Conservation (phyloP, 2,797 vertebrate genomes). For the Eidolon dupreanum region DNA sequence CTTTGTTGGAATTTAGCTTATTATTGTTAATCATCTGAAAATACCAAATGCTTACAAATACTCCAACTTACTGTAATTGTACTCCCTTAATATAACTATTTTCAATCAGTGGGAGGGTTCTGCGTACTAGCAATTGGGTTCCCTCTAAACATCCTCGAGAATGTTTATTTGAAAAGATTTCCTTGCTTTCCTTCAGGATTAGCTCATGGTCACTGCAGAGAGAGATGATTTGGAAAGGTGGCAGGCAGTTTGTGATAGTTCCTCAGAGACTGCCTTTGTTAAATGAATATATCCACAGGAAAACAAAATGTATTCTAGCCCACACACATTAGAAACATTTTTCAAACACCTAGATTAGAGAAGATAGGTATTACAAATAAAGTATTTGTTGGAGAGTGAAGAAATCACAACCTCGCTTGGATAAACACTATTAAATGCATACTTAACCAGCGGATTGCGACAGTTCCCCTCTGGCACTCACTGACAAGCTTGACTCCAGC, state of each 20-base stretch:
- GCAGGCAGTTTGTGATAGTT: constrained; percentile 41
- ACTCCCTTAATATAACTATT: not conserved
- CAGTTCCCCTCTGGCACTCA: constrained; percentile 72
- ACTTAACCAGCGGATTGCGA: constrained; percentile 56
- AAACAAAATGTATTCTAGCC: constrained; percentile 54
- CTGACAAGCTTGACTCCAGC: constrained; percentile 72
- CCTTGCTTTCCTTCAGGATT: constrained; percentile 76
- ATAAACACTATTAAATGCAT: constrained; percentile 73
- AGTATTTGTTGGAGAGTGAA: constrained; percentile 62
- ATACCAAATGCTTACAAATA: not conserved
- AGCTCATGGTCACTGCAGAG: constrained; percentile 57
- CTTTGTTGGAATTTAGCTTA: constrained; percentile 32
- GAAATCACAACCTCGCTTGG: constrained; percentile 70
- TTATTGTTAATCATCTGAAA: constrained; percentile 52
- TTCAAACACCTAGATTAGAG: constrained; percentile 69
- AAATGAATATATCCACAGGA: not conserved
- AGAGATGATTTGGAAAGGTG: constrained; percentile 65
- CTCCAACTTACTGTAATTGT: not conserved
- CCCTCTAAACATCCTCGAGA: constrained; percentile 70
- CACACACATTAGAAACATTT: constrained; percentile 44
- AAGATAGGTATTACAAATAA: constrained; percentile 69
- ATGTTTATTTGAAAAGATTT: constrained; percentile 76
- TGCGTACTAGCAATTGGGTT: constrained; percentile 14
- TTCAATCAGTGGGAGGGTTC: not conserved
- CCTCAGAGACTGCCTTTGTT: constrained; percentile 22